Conservation (phyloP, 2,797 vertebrate genomes). For the Buphagus erythrorhynchus region DNA sequence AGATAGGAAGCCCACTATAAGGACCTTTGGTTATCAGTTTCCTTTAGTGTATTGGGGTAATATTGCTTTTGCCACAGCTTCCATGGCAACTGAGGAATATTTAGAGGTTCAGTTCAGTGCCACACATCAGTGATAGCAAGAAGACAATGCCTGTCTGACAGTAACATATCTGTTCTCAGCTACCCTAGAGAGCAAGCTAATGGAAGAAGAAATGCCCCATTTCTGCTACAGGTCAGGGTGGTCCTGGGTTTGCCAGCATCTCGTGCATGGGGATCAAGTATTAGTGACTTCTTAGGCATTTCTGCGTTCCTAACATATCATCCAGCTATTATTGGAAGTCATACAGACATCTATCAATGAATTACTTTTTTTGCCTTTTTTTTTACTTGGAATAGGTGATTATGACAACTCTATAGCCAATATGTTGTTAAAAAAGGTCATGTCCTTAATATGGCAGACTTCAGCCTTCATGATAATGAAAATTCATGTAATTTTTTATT, state of each 20-base stretch:
- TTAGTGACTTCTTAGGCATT: not conserved
- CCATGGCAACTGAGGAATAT: slow-evolving; percentile 25
- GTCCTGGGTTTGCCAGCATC: not conserved
- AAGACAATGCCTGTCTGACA: not conserved
- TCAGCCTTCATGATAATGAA: not conserved
- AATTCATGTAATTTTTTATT: not conserved
- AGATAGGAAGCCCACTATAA: not conserved
- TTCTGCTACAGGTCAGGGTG: not conserved
- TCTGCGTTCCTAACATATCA: not conserved
- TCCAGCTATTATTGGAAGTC: not conserved
- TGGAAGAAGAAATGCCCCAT: not conserved
- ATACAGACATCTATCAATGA: not conserved
- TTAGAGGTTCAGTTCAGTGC: not conserved
- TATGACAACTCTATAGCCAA: not conserved
- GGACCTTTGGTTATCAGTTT: not conserved
- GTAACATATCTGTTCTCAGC: not conserved
- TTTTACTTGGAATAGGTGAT: not conserved
- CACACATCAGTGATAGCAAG: not conserved
- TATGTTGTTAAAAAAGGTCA: not conserved
- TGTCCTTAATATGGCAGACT: not conserved
- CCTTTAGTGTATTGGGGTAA: not conserved
- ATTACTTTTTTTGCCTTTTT: not conserved
- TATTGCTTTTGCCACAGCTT: not conserved
- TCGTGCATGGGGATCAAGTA: not conserved
- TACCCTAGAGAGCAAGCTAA: not conserved